Conservation (phyloP, 1,140 invertebrate genomes). For the Plectrocnemia conspersa region DNA sequence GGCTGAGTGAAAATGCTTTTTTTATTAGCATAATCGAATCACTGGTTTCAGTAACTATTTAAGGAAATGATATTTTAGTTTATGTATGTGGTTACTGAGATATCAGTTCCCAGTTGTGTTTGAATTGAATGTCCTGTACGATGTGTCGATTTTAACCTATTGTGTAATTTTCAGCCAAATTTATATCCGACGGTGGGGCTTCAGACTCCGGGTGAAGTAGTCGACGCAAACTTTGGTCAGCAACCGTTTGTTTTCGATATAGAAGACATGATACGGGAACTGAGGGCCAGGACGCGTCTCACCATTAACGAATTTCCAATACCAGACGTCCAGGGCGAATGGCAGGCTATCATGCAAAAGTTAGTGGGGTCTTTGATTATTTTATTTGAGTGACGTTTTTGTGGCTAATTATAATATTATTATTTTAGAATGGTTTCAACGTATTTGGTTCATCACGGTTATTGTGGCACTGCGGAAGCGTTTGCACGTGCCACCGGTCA, state of each 20-base stretch:
- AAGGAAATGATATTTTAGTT: no score
- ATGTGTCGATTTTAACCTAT: slow-evolving; percentile 17
- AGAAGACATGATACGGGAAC: slow-evolving; percentile 92
- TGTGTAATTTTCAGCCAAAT: slow-evolving; percentile 68
- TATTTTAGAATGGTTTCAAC: slow-evolving; percentile 86
- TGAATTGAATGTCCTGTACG: background rate
- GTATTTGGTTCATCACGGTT: slow-evolving; percentile 96
- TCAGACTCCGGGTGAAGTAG: slow-evolving; percentile 96
- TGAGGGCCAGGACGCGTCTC: slow-evolving; percentile 71
- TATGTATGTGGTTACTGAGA: no score
- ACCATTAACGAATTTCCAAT: slow-evolving; percentile 86
- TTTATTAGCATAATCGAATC: no score
- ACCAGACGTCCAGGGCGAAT: slow-evolving; percentile 81
- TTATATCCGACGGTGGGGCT: slow-evolving; percentile 97
- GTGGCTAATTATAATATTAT: background rate
- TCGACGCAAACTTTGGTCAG: slow-evolving; percentile 98
- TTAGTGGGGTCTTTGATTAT: slow-evolving; percentile 40
- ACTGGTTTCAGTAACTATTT: no score
- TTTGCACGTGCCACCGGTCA: slow-evolving; percentile 89
- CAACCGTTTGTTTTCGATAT: slow-evolving; percentile 97
- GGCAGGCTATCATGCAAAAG: slow-evolving; percentile 88
- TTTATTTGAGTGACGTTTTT: slow-evolving; percentile 23
- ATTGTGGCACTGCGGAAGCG: slow-evolving; percentile 93
- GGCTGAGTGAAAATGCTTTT: no score
- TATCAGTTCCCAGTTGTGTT: no score